Evolutionary conservation across 2,113 vertebrate genomes (phyloP), one percentile per base, ranked within the genome.

Genomic region (Lota lota): DNA sequence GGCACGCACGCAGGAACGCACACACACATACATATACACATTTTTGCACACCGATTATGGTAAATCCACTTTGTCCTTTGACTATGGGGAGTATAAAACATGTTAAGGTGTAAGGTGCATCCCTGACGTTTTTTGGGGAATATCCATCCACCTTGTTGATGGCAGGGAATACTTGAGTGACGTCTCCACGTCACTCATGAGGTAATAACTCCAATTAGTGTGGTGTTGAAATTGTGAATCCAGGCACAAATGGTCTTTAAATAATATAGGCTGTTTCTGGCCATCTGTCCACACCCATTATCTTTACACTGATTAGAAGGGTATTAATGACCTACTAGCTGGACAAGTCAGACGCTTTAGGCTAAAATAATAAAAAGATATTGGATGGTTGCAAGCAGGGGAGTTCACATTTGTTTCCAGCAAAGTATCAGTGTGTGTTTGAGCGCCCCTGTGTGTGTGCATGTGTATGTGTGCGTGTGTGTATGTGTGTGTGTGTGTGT

Each of bases 281-380:
- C 36, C 28, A 56, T 84, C 84, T 88, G 66, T 91, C 70, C 75
- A 76, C 87, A 85, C 85, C 78, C 69, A 20, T 40, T 74, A 83
- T 87, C 83, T 78, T 53, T 5, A 3, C 67, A 53, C 68, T 78
- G 72, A 79, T 77, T 69, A 64, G 68, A 70, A 58, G 60, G 77
- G 85, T 83, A 79, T 83, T 84, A 76, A 77, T 80, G 73, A 66
- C 60, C 59, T 57, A 67, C 70, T 70, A 36, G 22, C 64, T 2
- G 67, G 65, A 76, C 75, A 64, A 65, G 60, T 24, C 28, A 12
- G 63, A 54, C 53, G 69, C 85, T 85, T 74, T 3, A 72, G 82
- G 80, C 80, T 64, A 79, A 66, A 33, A 33, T 8, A 72, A 71
- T 70, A 61, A 76, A 80, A 28, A 61, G 14, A 21, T 15, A 2